Conservation (phyloP, 2,888 invertebrate species). For the Hypercompe scribonia region DNA sequence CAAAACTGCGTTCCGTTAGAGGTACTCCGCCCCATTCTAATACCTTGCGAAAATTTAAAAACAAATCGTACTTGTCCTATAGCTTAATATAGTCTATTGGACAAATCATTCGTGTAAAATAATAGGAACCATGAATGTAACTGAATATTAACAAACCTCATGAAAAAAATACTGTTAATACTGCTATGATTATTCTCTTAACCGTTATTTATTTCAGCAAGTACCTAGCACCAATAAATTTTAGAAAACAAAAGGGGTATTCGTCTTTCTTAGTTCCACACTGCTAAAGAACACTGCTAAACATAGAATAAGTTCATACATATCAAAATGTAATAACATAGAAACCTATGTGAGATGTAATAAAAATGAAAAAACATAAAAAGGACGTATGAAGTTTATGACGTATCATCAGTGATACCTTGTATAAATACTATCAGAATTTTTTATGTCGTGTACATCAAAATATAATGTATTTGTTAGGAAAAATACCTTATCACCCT, state of each 20-base stretch:
- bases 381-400: constrained; percentile 1
- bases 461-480: constrained; percentile 20
- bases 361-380: not conserved
- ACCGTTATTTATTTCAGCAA: not conserved
- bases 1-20: constrained; percentile 96
- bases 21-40: constrained; percentile 97
- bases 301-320: not conserved
- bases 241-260: not conserved
- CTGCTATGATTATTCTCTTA: not conserved
- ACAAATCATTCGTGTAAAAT: constrained; percentile 2
- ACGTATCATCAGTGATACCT: constrained; percentile 11
- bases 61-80: not conserved
- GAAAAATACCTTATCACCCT: constrained; percentile 92
- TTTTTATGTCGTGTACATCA: constrained; percentile 11
- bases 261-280: not conserved
- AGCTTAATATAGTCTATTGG: not conserved
- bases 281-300: not conserved
- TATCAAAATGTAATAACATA: not conserved
- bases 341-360: not conserved
- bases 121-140: not conserved
- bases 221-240: not conserved
- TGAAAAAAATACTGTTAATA: not conserved
- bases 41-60: constrained; percentile 83
- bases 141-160: not conserved
- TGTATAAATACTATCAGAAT: constrained; percentile 4